Base-by-base conservation (phyloP, 1,140 invertebrate species). In the Epicauta chinensis region DNA sequence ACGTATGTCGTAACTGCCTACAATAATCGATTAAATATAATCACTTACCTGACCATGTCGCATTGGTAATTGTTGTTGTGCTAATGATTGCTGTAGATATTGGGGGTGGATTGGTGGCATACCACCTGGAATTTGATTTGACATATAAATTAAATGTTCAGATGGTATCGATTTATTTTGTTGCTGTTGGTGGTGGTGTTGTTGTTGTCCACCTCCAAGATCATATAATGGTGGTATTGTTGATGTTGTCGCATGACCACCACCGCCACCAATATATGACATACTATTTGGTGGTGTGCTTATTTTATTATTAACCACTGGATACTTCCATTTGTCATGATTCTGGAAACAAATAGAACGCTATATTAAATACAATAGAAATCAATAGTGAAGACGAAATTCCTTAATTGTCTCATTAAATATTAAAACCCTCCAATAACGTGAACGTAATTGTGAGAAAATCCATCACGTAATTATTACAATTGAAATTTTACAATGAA, bases 251-350 rank as follows among this genome's bases (percentile, higher is more conserved):
- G 32, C 7, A 23, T n/a, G n/a, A n/a, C n/a, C n/a, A n/a, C n/a
- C n/a, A n/a, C n/a, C n/a, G n/a, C 4, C 70, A 32, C 73, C 73
- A 70, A 77, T 75, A 55, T 76, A 80, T 63, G 80, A 80, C 30
- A 80, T 74, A 72, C 78, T 79, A 65, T 79, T 68, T 64, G 80
- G 74, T 71, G 81, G 76, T 69, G 72, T 64, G 58, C 71, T 54
- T 71, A 67, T 62, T 74, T 79, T 70, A 36, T 56, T 66, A 44
- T 60, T 64, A 14, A 58, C 43, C 12, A 58, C 58, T 34, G 66
- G 65, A 37, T 66, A 82, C 67, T 83, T 83, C 82, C 82, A 85
- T 73, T 83, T 84, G 68, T 84, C 81, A 70, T 81, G 79, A 72
- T 79, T 83, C 81, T 84, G 72, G 58, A 79, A 80, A 60, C 51